A percentile compares a stretch with the other conserved stretches of the same genome.
phyloP scores from a whole-genome alignment of 2,888 invertebrate genomes.

The Rhopalosiphum nymphaeae region DNA sequence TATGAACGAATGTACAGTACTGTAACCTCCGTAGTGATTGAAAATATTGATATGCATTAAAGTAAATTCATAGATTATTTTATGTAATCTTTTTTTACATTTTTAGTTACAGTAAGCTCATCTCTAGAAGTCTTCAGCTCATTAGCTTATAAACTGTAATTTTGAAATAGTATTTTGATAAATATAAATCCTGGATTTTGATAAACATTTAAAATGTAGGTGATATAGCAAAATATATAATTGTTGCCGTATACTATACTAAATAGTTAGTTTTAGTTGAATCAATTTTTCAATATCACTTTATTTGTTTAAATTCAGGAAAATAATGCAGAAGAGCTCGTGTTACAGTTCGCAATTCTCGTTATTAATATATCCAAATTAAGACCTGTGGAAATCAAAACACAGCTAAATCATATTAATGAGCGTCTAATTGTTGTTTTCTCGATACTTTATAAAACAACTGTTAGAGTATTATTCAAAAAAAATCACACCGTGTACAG shows the following conservation, averaged over 20 bases:
- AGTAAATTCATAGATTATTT: background rate
- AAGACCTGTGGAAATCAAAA: background rate
- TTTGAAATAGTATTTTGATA: background rate
- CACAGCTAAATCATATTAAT: background rate
- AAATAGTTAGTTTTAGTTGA: background rate
- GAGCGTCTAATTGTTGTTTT: background rate
- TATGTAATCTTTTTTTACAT: background rate
- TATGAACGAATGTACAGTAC: constrained; percentile 67
- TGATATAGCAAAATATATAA: background rate
- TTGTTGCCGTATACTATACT: background rate
- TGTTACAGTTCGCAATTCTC: background rate
- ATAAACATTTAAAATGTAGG: background rate
- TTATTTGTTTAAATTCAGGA: background rate
- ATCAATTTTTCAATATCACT: background rate
- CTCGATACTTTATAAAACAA: background rate
- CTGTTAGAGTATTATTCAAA: background rate
- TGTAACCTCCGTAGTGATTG: background rate
- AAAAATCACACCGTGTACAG: background rate
- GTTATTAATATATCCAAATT: background rate
- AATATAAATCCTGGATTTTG: background rate
- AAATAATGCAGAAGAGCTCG: background rate
- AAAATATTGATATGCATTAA: background rate
- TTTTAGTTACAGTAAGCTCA: too few species aligned
- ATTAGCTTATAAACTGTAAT: background rate
- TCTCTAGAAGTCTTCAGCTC: too few species aligned